These are phyloP conservation scores for Chydorus sphaericus DNA, from an alignment of 2,888 invertebrate genomes.

Conservation along the genomic window DNA sequence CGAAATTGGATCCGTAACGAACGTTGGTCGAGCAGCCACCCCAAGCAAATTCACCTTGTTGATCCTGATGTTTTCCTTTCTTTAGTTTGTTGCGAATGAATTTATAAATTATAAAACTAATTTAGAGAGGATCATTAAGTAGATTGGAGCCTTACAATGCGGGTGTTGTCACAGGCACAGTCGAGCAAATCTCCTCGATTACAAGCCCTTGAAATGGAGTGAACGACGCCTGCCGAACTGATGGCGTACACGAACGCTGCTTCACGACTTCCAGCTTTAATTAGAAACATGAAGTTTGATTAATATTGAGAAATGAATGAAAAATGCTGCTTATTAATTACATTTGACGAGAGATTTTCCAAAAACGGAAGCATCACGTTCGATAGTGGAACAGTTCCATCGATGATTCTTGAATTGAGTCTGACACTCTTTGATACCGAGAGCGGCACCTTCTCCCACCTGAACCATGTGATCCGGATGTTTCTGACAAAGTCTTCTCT, in stretches of 20 bases:
- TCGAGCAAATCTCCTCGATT: conserved; percentile 69
- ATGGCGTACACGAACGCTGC: conserved; percentile 90
- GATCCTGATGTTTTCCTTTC: conserved; percentile 9
- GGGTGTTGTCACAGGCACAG: conserved; percentile 54
- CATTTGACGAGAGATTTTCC: conserved; percentile 31
- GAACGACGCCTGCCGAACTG: conserved; percentile 81
- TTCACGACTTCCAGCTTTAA: conserved; percentile 60
- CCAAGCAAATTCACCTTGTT: conserved; percentile 40
- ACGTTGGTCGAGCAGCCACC: conserved; percentile 85
- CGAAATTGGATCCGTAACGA: conserved; percentile 64
- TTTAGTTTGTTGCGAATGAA: background rate
- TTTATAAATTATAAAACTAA: background rate
- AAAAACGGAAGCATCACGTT: conserved; percentile 41
- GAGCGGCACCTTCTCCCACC: conserved; percentile 65
- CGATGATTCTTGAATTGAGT: conserved; percentile 63
- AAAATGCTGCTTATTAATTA: conserved; percentile 18
- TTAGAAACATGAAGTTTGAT: background rate
- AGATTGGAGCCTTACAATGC: too few species aligned
- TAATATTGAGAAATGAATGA: background rate
- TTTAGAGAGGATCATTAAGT: background rate
- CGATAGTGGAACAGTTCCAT: conserved; percentile 86
- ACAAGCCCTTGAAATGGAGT: conserved; percentile 80
- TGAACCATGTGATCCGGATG: conserved; percentile 70
- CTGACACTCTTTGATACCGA: conserved; percentile 72
- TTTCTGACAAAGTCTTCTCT: conserved; percentile 28